Percentiles rank a stretch among this genome's conserved stretches.
phyloP scores from a whole-genome alignment of 2,113 vertebrate genomes.

The Microtus richardsoni region DNA sequence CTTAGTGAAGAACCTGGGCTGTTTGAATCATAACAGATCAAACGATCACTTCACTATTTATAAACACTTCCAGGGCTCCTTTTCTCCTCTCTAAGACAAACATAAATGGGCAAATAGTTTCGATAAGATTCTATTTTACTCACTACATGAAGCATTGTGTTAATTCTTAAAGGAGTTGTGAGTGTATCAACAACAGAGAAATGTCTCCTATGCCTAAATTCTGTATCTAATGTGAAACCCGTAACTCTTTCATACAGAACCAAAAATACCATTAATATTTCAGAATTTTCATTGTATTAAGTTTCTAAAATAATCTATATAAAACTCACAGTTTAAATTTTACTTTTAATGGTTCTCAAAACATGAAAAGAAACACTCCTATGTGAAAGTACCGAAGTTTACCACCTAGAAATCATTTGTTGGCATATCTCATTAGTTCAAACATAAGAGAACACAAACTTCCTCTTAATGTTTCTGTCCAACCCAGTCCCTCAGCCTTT shows the following conservation, averaged over 20 bases:
- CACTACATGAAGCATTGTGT: neutral
- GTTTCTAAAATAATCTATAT: neutral
- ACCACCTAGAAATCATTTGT: neutral
- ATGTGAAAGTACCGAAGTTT: neutral
- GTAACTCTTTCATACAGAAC: neutral
- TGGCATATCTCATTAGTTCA: neutral
- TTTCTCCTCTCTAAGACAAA: neutral
- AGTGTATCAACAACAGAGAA: neutral
- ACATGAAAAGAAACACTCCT: neutral
- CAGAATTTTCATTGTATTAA: neutral
- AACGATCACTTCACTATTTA: neutral
- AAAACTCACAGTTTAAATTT: neutral
- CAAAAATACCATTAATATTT: neutral
- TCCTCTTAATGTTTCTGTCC: neutral
- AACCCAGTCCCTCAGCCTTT: no score
- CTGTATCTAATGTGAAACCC: neutral
- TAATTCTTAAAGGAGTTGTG: neutral
- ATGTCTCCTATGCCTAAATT: neutral
- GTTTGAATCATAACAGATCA: neutral
- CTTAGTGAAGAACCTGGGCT: neutral
- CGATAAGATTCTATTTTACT: neutral
- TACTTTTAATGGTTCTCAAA: neutral
- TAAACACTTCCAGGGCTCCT: neutral
- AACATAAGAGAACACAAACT: neutral
- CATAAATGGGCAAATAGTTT: neutral